A percentile compares a stretch with the other conserved stretches of the same genome.
Evolutionary conservation across 2,113 vertebrate genomes (phyloP).

Genomic region (Misgurnus anguillicaudatus): DNA sequence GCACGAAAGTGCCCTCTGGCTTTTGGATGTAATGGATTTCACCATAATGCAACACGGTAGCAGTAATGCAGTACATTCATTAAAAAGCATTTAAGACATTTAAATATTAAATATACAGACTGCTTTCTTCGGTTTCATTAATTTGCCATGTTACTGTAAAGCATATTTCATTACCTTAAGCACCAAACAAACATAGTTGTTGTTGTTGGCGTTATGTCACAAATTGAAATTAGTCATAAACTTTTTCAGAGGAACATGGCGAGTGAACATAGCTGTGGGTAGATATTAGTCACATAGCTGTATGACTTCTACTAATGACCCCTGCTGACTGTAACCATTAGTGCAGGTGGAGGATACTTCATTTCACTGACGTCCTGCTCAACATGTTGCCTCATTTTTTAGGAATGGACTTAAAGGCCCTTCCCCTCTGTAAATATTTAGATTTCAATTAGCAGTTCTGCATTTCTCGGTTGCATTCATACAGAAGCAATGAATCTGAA

Average conservation of each 20-base stretch:
- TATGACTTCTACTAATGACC: constrained; percentile 53
- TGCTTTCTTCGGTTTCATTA: background rate
- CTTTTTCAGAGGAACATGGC: constrained; percentile 24
- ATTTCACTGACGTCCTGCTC: constrained; percentile 40
- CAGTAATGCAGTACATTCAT: too few relatives aligned
- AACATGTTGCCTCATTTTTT: constrained; percentile 10
- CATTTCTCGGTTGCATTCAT: constrained; percentile 3
- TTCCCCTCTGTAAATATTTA: constrained; percentile 26
- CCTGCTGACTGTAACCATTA: constrained; percentile 51
- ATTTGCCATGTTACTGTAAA: constrained; percentile 11
- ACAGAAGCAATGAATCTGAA: background rate
- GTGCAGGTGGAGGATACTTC: constrained; percentile 42
- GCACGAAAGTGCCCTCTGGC: too few relatives aligned
- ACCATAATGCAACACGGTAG: too few relatives aligned
- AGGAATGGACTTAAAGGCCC: background rate
- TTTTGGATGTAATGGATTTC: too few relatives aligned
- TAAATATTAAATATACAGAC: background rate
- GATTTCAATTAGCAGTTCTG: constrained; percentile 5
- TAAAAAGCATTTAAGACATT: too few relatives aligned
- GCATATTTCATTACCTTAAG: constrained; percentile 13
- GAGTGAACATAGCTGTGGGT: constrained; percentile 34
- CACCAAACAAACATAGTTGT: background rate
- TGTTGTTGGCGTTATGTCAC: background rate
- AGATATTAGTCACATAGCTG: constrained; percentile 41
- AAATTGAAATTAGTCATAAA: constrained; percentile 11